Evolutionary conservation across 1,140 invertebrate genomes (phyloP), one percentile per base, ranked within the genome.

Genomic region (Pogonomyrmex californicus): DNA sequence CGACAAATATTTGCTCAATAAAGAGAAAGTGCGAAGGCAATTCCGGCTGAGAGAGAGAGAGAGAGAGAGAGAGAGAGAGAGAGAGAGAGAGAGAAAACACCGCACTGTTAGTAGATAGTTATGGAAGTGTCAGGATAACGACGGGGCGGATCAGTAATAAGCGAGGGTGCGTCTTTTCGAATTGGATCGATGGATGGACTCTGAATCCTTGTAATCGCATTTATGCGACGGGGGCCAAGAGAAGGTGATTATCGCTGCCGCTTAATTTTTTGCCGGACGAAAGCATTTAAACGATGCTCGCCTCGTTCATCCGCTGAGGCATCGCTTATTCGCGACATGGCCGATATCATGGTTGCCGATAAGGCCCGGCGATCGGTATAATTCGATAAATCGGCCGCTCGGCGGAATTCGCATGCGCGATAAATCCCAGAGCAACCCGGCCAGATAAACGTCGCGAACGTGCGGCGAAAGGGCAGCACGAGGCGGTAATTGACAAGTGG

Each of bases 401-500:
- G 33, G 49, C n/a, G 75, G 47, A 85, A 85, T 85, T 78, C 73
- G 49, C 51, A 66, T 44, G 23, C 70, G 54, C 76, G 89, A 90
- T 88, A 88, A 86, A 86, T 88, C 49, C 75, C 75, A 14, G 54
- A 60, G 63, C 58, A 36, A 49, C 14, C 36, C 62, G 65, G 66
- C 76, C 85, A 86, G 68, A 83, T 83, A 54, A 75, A 68, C 85
- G 65, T 85, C 65, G 85, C 66, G 58, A 63, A 33, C 44, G 58
- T 58, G 49, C 85, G 70, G 41, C 63, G 41, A 71, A 36, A 78
- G 54, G 49, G n/a, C 30, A 30, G 60, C 47, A 73, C 62, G 87
- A 89, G 87, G 83, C 89, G 76, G 88, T 93, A 93, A 93, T 93
- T 93, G 92, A 88, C 86, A 92, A 93, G 90, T 89, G 88, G 90